These are phyloP conservation scores for Tuta absoluta DNA, from an alignment of 2,888 invertebrate species.

Conservation along the genomic window DNA sequence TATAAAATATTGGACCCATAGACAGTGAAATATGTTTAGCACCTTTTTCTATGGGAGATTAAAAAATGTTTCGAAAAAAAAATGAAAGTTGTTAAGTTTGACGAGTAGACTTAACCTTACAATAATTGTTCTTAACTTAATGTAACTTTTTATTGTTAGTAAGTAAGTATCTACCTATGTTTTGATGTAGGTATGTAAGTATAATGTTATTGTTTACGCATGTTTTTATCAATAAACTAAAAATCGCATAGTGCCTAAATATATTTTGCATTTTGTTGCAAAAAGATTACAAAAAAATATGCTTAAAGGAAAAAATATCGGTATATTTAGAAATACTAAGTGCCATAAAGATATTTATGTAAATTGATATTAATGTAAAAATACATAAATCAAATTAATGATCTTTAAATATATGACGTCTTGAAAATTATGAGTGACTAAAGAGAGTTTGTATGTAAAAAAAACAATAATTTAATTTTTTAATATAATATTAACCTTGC, in stretches of 20 bases:
- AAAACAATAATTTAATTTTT: background rate
- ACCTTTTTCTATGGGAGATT: no score
- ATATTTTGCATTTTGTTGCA: constrained; percentile 7
- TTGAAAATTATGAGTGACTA: background rate
- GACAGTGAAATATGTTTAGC: no score
- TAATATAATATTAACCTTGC: no score
- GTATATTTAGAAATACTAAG: constrained; percentile 11
- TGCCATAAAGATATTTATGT: constrained; percentile 17
- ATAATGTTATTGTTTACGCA: background rate
- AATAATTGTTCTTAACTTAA: no score
- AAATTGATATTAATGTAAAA: constrained; percentile 10
- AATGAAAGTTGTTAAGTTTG: no score
- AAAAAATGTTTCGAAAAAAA: no score
- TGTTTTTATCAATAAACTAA: background rate
- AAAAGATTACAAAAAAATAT: background rate
- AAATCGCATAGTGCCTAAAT: constrained; percentile 15
- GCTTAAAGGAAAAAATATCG: background rate
- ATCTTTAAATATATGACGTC: background rate
- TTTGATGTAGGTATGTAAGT: background rate
- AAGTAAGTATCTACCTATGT: background rate
- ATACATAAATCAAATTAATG: background rate
- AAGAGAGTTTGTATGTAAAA: background rate
- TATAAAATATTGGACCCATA: no score
- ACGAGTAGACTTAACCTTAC: no score
- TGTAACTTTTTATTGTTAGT: no score